Evolutionary conservation across 1,140 invertebrate genomes (phyloP), one percentile per base, ranked within the genome.

Genomic region (Caenorhabditis brenneri): DNA sequence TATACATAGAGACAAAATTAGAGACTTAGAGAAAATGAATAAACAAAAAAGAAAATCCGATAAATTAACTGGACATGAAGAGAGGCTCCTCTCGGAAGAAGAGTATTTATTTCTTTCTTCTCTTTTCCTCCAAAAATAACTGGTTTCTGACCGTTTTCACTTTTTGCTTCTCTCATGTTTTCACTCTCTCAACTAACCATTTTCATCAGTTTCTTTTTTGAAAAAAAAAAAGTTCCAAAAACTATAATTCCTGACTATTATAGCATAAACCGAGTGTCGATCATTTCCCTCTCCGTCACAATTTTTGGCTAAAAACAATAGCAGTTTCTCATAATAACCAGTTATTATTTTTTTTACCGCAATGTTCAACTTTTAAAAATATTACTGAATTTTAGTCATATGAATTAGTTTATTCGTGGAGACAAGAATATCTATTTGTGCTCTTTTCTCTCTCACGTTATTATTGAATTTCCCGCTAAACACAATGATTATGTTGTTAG

Each of bases 101-200:
- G 22, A 33, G 16, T n/a, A 10, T 36, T 36, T 16, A 12, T 19
- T 15, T 60, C 10, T 65, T 65, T 65, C 19, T n/a, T 36, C 9
- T 65, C 19, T 33, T 19, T 33, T 36, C 15, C 58, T 6, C 31
- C 29, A 15, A 65, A 36, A 65, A 65, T 65, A 65, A 65, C 58
- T 65, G 58, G 58, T 65, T 36, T 65, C 53, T 65, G 58, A 65
- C 58, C 58, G 19, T 33, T 65, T 65, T 65, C 58, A 65, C 58
- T 65, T 65, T 65, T 65, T 31, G 19, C 1, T 65, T 65, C 36
- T 74, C 19, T 39, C 65, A 42, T 24, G n/a, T 42, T 42, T 74
- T 24, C 36, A 24, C n/a, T 31, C 12, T 16, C 10, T 12, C 42
- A 36, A 65, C 12, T 12, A 65, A 16, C 24, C 19, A 27, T 19